These are phyloP conservation scores for Darevskia mixta DNA, from an alignment of 2,797 vertebrate genomes.

Conservation along the genomic window DNA sequence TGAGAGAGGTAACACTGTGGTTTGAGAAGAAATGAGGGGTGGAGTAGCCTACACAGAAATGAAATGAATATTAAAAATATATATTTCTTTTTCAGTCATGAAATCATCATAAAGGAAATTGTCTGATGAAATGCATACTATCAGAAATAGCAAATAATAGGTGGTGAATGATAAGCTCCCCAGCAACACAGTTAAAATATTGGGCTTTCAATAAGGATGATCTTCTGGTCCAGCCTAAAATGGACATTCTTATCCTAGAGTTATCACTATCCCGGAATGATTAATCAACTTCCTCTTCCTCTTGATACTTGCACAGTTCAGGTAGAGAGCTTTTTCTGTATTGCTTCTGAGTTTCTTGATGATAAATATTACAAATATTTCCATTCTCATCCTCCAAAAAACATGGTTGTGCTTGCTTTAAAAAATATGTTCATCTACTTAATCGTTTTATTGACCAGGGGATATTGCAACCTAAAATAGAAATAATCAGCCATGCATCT, in stretches of 20 bases:
- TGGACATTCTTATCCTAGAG: not conserved
- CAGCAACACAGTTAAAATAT: not conserved
- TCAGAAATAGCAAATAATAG: conserved; percentile 3
- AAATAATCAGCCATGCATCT: too few relatives aligned
- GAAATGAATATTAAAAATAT: conserved; percentile 35
- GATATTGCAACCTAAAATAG: too few relatives aligned
- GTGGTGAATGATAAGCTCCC: not conserved
- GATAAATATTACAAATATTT: not conserved
- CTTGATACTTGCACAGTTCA: not conserved
- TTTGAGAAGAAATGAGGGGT: conserved; percentile 42
- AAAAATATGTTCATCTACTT: not conserved
- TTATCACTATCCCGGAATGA: not conserved
- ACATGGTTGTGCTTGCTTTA: not conserved
- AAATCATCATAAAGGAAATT: conserved; percentile 6
- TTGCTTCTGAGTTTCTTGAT: not conserved
- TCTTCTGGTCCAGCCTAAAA: not conserved
- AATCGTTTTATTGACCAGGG: not conserved
- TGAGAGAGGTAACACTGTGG: conserved; percentile 49
- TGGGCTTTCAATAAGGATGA: not conserved
- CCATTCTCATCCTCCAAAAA: not conserved
- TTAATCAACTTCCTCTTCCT: not conserved
- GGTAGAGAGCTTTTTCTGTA: not conserved
- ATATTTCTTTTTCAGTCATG: conserved; percentile 51
- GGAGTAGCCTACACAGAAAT: conserved; percentile 19
- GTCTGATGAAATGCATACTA: not conserved